These are phyloP conservation scores for Syrphus vitripennis DNA, from an alignment of 2,888 invertebrate species.

Conservation along the genomic window DNA sequence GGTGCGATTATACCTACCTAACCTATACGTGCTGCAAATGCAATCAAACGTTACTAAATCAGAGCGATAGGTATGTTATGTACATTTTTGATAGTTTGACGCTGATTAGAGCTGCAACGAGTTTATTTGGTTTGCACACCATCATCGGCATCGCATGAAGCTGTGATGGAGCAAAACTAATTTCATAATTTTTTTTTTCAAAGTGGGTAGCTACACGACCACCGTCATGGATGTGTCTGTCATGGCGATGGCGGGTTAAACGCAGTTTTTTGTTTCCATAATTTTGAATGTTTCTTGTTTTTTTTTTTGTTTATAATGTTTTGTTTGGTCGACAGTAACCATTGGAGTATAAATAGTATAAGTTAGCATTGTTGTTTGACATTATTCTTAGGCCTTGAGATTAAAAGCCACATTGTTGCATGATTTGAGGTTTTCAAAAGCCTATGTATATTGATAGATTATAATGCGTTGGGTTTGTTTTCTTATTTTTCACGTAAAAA, in stretches of 20 bases:
- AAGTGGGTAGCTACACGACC: neutral
- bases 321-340: conserved; percentile 11
- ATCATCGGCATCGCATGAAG: too few relatives aligned
- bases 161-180: conserved; percentile 32
- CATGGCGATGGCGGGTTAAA: conserved; percentile 4
- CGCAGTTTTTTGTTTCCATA: conserved; percentile 14
- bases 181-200: conserved; percentile 42
- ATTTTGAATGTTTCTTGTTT: conserved; percentile 24
- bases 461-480: conserved; percentile 28
- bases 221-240: neutral
- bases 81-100: conserved; percentile 41
- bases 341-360: neutral
- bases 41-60: conserved; percentile 56
- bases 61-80: conserved; percentile 20
- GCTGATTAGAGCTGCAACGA: conserved; percentile 42
- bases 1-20: neutral
- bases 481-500: conserved; percentile 11
- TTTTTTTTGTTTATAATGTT: neutral
- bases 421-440: conserved; percentile 14
- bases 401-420: conserved; percentile 27
- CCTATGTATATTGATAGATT: neutral
- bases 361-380: neutral
- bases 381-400: conserved; percentile 37
- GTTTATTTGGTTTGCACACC: conserved; percentile 51
- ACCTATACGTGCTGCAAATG: conserved; percentile 18